Base-by-base conservation (phyloP, 2,888 invertebrate species). In the Synergus umbraculus region DNA sequence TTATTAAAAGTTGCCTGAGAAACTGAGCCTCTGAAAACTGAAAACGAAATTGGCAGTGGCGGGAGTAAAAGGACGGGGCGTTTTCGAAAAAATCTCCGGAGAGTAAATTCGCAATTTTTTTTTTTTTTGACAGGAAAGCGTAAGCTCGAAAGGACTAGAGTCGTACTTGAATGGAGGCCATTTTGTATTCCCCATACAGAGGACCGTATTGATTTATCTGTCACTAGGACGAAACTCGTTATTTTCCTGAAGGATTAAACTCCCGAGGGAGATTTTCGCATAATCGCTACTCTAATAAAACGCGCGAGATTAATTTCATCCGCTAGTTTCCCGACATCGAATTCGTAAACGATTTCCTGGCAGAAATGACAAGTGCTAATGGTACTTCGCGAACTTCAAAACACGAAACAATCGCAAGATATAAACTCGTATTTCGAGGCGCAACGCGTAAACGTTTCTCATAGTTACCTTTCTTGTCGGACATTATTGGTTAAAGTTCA, bases 401-500 rank as follows among this genome's bases (percentile, higher is more conserved):
- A 87, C 87, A 88, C 88, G 87, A 85, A 81, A 69, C 85, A 82
- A 82, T 83, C 84, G 81, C 77, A 83, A 76, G 76, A 81, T 83
- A 82, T 54, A 84, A 81, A 84, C 79, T 85, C 78, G 81, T 81
- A 81, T 67, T 83, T 85, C 82, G 83, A 54, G 81, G 66, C 83
- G 82, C 83, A 78, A 81, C 81, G 80, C 76, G 80, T 76, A 44
- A 67, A 78, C 58, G 60, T 80, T 37, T 44, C 54, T 76, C 87
- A 92, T 92, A 92, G 87, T 92, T 92, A 92, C 92, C 92, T 92
- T 92, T 92, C 87, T 92, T 92, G 92, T 92, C 92, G 88, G 92
- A 90, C 92, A 92, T 92, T 91, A 91, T 91, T 90, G 90, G 90
- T 91, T 91, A 88, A 87, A 85, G 87, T 86, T 88, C 87, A 79